phyloP scores from a whole-genome alignment of 2,113 vertebrate species.

The Syngnathus typhle region DNA sequence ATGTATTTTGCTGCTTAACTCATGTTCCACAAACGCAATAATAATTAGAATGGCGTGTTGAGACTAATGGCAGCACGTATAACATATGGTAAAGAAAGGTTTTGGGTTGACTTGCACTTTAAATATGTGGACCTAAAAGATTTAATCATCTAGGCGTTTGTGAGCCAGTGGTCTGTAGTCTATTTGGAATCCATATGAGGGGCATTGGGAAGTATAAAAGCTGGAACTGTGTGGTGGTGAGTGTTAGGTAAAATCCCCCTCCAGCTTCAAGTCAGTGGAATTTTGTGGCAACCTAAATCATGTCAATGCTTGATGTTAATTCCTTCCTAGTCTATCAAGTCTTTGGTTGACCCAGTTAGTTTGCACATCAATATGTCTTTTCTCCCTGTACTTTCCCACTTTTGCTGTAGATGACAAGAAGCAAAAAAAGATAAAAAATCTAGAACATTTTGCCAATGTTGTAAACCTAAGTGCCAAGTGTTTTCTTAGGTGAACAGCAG shows the following conservation, averaged over 20 bases:
- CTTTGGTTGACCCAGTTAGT: not conserved
- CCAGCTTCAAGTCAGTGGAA: conserved; percentile 27
- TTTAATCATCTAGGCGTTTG: not conserved
- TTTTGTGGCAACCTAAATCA: conserved; percentile 36
- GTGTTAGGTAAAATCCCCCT: conserved; percentile 2
- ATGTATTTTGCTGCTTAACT: too few species aligned
- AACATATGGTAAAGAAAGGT: too few species aligned
- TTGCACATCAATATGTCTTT: not conserved
- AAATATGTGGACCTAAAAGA: not conserved
- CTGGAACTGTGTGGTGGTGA: not conserved
- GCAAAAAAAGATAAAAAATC: not conserved
- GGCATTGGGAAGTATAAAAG: not conserved
- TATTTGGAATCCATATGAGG: not conserved
- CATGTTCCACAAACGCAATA: too few species aligned
- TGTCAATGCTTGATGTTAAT: conserved; percentile 20
- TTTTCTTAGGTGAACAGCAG: conserved; percentile 13
- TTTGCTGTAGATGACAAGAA: not conserved
- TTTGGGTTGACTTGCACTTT: too few species aligned
- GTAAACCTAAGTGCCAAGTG: not conserved
- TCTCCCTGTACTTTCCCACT: not conserved
- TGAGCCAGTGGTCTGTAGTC: not conserved
- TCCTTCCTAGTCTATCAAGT: conserved; percentile 3
- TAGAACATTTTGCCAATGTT: not conserved
- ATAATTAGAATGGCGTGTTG: too few species aligned
- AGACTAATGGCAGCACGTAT: too few species aligned